Evolutionary conservation across 2,797 vertebrate genomes (phyloP), one percentile per base, ranked within the genome.

Genomic region (Tinamus major): DNA sequence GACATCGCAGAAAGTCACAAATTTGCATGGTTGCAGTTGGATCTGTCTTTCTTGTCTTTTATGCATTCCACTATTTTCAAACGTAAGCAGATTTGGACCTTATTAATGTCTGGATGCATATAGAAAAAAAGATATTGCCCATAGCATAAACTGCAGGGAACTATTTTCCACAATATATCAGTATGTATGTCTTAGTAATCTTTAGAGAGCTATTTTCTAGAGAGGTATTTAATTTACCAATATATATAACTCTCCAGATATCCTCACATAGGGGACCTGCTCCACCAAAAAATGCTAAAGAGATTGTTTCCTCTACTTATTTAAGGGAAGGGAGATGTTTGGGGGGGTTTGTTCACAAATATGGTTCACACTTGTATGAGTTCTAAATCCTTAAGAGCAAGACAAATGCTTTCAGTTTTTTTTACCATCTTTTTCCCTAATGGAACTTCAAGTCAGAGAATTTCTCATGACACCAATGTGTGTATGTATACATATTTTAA

Each of bases 71-170:
- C 11, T 21, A 82, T 87, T 94, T 90, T 68, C 51, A 78, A 87
- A 92, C 44, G 69, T 55, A 89, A 85, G 74, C 41, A 80, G 58
- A 87, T 83, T 83, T 89, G 59, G 46, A 42, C n/a, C 24, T 75
- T 53, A 44, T 92, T 94, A 71, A 85, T 55, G 44, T n/a, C 77
- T 46, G 10, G 61, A 46, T 55, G n/a, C 26, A 58, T 69, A 14
- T 13, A 77, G 21, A 71, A 87, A 74, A 79, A 27, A 4, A 20
- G 33, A 15, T 75, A 62, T 55, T 64, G 5, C 7, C 92, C 26
- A 29, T 46, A 31, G 6, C 39, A 26, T 16, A 65, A 85, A 29
- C 10, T 75, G 26, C 39, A 83, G 24, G 17, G 12, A 23, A 29
- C 31, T 68, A 44, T 72, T 92, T 87, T 42, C 37, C 49, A 14